Percentiles rank a stretch among this genome's conserved stretches.
These are phyloP conservation scores for Fregata magnificens DNA, from an alignment of 2,113 vertebrate species.

Conservation along the genomic window DNA sequence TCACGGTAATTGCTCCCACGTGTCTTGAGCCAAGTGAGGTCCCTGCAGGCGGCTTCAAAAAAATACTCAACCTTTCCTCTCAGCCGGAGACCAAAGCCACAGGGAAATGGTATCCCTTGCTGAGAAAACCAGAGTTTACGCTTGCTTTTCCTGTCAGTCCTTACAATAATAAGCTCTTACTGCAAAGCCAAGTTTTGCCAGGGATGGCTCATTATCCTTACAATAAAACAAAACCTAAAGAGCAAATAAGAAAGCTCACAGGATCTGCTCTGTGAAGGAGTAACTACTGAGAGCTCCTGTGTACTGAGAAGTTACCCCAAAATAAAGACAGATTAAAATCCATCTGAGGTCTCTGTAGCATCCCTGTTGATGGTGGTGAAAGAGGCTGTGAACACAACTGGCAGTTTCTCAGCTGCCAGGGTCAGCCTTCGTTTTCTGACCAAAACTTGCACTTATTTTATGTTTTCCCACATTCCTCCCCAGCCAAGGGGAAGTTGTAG, in stretches of 20 bases:
- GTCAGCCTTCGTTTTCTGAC: not conserved
- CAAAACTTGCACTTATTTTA: not conserved
- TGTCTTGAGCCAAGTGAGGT: not conserved
- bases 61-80: slow-evolving; percentile 24
- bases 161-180: slow-evolving; percentile 25
- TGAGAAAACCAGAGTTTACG: slow-evolving; percentile 8
- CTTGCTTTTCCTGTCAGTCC: slow-evolving; percentile 9
- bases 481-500: not conserved
- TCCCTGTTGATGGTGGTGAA: not conserved
- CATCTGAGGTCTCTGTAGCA: not conserved
- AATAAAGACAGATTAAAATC: not conserved
- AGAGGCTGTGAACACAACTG: not conserved
- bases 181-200: slow-evolving; percentile 2
- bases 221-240: not conserved
- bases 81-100: not conserved
- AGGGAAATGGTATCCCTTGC: slow-evolving; percentile 20
- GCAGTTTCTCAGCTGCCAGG: not conserved
- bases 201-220: not conserved
- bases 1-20: not conserved
- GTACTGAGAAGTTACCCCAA: not conserved
- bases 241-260: not conserved
- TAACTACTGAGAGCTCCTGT: not conserved
- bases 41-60: not conserved
- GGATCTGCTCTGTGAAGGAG: not conserved
- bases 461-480: not conserved